A percentile compares a stretch with the other conserved stretches of the same genome.
Conservation (phyloP, 2,113 vertebrate species). For the Tachuris rubrigastra region DNA sequence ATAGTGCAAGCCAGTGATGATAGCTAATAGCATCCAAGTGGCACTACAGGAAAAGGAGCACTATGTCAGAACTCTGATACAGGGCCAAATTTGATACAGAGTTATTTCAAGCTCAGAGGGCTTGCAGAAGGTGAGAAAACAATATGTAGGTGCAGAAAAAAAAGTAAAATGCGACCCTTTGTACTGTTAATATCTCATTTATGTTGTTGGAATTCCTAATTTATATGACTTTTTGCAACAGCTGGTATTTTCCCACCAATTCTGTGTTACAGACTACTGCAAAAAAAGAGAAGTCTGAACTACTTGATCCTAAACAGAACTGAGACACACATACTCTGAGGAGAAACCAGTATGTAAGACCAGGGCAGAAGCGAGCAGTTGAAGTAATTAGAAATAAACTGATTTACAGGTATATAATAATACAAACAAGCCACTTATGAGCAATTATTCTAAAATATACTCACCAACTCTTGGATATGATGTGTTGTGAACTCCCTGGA, state of each 20-base stretch:
- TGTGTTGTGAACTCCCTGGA: conserved; percentile 88
- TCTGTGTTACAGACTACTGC: not conserved
- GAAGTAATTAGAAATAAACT: not conserved
- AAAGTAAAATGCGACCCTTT: not conserved
- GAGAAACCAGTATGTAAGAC: not conserved
- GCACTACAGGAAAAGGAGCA: not conserved
- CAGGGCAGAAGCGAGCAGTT: not conserved
- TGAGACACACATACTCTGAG: not conserved
- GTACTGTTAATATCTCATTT: not conserved
- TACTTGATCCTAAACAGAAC: not conserved
- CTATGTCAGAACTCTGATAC: not conserved
- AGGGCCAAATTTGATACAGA: not conserved
- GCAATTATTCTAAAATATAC: not conserved
- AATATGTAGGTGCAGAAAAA: not conserved
- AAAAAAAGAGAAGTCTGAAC: not conserved
- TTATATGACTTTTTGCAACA: not conserved
- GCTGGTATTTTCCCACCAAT: not conserved
- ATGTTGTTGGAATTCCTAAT: not conserved
- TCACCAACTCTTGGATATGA: conserved; percentile 93
- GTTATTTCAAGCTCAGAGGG: not conserved
- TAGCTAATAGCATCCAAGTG: not conserved
- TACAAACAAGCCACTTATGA: not conserved
- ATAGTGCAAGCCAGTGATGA: not conserved
- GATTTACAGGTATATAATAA: not conserved
- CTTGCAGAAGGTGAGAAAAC: not conserved